A percentile compares a stretch with the other conserved stretches of the same genome.
These are phyloP conservation scores for Drosophila seguyi DNA, from an alignment of 1,140 invertebrate species.

Conservation along the genomic window DNA sequence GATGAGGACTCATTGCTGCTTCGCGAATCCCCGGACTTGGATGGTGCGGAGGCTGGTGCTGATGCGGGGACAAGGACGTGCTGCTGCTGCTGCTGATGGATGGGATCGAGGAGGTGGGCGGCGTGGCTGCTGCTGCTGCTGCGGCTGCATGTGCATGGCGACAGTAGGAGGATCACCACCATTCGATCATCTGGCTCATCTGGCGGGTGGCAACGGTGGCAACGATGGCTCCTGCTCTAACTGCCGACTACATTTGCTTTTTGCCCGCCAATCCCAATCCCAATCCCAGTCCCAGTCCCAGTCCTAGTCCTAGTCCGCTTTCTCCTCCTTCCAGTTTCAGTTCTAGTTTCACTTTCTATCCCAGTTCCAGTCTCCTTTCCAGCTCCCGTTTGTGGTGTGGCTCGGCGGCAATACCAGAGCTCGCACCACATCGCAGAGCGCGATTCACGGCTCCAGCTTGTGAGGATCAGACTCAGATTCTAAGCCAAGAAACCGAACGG, in stretches of 20 bases:
- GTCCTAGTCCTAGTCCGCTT: neutral
- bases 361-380: slow-evolving; percentile 13
- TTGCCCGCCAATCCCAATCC: slow-evolving; percentile 2
- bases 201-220: slow-evolving; percentile 41
- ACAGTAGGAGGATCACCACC: slow-evolving; percentile 85
- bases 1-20: slow-evolving; percentile 70
- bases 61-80: slow-evolving; percentile 26
- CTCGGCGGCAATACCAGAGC: slow-evolving; percentile 55
- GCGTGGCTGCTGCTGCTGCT: slow-evolving; percentile 67
- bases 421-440: slow-evolving; percentile 61
- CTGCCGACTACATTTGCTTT: slow-evolving; percentile 45
- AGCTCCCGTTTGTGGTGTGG: slow-evolving; percentile 50
- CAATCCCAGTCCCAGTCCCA: neutral
- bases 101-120: slow-evolving; percentile 39
- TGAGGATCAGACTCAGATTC: slow-evolving; percentile 16
- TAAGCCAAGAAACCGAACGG: slow-evolving; percentile 3
- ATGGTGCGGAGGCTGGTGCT: slow-evolving; percentile 22
- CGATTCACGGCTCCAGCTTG: slow-evolving; percentile 43
- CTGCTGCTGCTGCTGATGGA: slow-evolving; percentile 8
- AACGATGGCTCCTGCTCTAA: slow-evolving; percentile 30
- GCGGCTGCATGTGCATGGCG: slow-evolving; percentile 79
- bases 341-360: neutral
- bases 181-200: slow-evolving; percentile 84
- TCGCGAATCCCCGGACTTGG: slow-evolving; percentile 6
- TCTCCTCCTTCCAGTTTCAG: neutral